A percentile compares a stretch with the other conserved stretches of the same genome.
phyloP scores from a whole-genome alignment of 1,140 invertebrate species.

The Copidosoma floridanum region DNA sequence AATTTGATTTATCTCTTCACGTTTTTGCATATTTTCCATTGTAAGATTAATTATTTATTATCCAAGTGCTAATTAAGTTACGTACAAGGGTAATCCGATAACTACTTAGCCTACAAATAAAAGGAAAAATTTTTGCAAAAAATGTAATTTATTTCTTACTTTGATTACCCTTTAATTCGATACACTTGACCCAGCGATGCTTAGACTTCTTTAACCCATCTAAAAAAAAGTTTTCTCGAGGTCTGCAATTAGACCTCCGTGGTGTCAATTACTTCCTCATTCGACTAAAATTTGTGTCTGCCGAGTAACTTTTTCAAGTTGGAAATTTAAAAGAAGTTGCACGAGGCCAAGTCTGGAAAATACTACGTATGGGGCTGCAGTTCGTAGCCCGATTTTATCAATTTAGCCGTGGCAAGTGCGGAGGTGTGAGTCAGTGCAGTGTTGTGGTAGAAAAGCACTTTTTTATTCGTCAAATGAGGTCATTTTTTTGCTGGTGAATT shows the following conservation, averaged over 20 bases:
- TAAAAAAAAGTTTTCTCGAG: constrained; percentile 43
- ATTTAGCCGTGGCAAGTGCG: constrained; percentile 27
- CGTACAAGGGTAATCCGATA: constrained; percentile 2
- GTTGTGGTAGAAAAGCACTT: constrained; percentile 48
- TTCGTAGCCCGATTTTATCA: too few species aligned
- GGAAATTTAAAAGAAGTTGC: too few species aligned
- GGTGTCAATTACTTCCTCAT: constrained; percentile 36
- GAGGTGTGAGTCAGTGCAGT: constrained; percentile 43
- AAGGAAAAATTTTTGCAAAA: constrained; percentile 16
- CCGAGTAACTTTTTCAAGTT: too few species aligned
- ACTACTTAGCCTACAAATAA: constrained; percentile 16
- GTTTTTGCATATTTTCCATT: too few species aligned
- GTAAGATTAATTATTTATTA: too few species aligned
- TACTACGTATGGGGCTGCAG: too few species aligned
- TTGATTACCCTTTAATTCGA: constrained; percentile 36
- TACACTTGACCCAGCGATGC: constrained; percentile 46
- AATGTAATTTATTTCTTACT: constrained; percentile 27
- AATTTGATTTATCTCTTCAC: too few species aligned
- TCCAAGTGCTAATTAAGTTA: too few species aligned
- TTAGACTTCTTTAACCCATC: constrained; percentile 46
- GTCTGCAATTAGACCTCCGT: constrained; percentile 38
- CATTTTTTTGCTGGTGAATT: constrained; percentile 34
- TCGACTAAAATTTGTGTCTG: too few species aligned
- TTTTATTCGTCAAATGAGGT: constrained; percentile 37
- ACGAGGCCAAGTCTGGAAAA: too few species aligned